phyloP scores from a whole-genome alignment of 2,888 invertebrate species.

The Hemistola chrysoprasaria region DNA sequence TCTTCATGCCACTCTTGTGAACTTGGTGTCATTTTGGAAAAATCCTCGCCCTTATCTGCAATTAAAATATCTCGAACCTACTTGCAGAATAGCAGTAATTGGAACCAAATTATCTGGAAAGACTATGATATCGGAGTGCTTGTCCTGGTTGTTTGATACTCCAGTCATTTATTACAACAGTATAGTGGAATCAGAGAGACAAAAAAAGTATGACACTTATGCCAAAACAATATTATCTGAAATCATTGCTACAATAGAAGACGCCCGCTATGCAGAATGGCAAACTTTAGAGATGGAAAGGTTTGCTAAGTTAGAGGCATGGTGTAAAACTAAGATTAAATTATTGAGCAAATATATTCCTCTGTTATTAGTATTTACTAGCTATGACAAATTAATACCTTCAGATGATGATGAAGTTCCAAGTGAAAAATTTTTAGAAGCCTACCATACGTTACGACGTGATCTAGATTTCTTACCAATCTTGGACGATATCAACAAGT shows the following conservation, averaged over 20 bases:
- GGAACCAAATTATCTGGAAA: conserved; percentile 84
- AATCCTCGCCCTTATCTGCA: conserved; percentile 84
- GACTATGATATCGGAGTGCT: conserved; percentile 77
- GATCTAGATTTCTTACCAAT: conserved; percentile 50
- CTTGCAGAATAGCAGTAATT: conserved; percentile 81
- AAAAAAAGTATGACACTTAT: conserved; percentile 50
- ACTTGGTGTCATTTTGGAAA: conserved; percentile 77
- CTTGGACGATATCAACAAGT: conserved; percentile 49
- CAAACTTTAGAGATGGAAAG: conserved; percentile 61
- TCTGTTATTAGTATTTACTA: conserved; percentile 28
- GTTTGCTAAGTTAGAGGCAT: conserved; percentile 51
- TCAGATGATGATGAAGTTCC: conserved; percentile 13
- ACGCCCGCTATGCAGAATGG: conserved; percentile 56
- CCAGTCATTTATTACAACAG: conserved; percentile 61
- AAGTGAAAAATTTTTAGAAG: conserved; percentile 21
- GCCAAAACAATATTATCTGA: conserved; percentile 61
- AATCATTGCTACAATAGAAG: conserved; percentile 66
- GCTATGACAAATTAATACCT: conserved; percentile 11
- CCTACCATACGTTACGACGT: conserved; percentile 33
- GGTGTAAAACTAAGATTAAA: conserved; percentile 47
- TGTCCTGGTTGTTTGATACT: conserved; percentile 77
- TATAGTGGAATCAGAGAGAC: conserved; percentile 45
- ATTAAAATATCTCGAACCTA: conserved; percentile 80
- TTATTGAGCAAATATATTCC: conserved; percentile 44
- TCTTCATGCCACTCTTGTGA: conserved; percentile 77